phyloP scores from a whole-genome alignment of 2,113 vertebrate species.

The Oenanthe oenanthe region DNA sequence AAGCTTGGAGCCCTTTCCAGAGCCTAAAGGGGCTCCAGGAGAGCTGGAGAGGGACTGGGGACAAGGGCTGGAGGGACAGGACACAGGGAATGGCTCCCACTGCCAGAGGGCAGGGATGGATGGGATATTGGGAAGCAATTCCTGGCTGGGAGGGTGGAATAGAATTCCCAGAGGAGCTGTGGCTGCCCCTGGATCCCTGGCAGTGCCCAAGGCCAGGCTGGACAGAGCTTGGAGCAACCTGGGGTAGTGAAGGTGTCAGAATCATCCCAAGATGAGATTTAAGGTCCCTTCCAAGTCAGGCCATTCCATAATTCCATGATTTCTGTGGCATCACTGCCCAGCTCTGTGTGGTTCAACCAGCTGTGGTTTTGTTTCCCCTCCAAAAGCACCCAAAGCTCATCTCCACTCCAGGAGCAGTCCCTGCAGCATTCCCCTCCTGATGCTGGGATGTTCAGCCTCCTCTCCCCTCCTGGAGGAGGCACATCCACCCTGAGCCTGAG shows the following conservation, averaged over 20 bases:
- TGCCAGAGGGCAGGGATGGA: rapidly evolving
- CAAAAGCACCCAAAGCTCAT: rapidly evolving
- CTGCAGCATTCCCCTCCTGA: neutral
- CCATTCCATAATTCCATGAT: neutral
- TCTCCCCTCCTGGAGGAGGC: neutral
- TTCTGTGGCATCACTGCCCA: neutral
- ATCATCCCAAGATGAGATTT: neutral
- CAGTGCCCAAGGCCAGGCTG: neutral
- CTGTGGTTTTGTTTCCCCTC: neutral
- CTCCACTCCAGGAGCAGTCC: rapidly evolving
- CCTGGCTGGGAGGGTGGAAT: rapidly evolving
- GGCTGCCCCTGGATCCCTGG: neutral
- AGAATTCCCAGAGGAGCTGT: neutral
- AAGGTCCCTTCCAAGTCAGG: neutral
- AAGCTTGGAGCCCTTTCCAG: neutral
- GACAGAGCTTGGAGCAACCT: rapidly evolving
- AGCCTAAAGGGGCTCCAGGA: neutral
- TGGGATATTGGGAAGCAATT: neutral
- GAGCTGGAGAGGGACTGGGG: neutral
- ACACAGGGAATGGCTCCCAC: neutral
- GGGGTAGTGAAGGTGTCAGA: too few species aligned
- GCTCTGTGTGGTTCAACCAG: neutral
- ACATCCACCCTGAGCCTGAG: neutral
- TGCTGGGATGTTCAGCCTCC: rapidly evolving
- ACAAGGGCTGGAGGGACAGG: neutral